Base-by-base conservation (phyloP, 2,888 invertebrate genomes). In the Trypoxylon attenuatum region DNA sequence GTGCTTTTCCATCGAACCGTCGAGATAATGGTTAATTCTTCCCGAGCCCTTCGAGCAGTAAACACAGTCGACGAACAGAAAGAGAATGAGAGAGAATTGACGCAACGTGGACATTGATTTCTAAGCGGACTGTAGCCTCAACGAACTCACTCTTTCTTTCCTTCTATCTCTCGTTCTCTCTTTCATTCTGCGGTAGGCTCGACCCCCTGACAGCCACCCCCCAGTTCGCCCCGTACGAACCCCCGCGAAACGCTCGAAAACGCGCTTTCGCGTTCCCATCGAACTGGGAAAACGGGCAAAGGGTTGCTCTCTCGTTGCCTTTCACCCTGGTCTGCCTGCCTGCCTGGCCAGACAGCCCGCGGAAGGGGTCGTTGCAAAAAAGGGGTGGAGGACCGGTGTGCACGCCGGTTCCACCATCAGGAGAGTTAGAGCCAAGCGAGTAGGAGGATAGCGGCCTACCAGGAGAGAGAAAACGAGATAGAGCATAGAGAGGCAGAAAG, bases 241-340 rank as follows among this genome's bases (percentile, higher is more conserved):
- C 65, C 63, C 56, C 55, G 69, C 60, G 71, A 59, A 71, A 66
- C 59, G 71, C 66, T 62, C 76, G 78, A 80, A 76, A 78, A 73
- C 75, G 77, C 78, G 76, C 57, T 62, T 70, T 66, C 69, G 76
- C 74, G 74, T 75, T 79, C 71, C 75, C 75, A 77, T 79, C 78
- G 73, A 80, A 77, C 75, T 71, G 71, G 79, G 77, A 80, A 75
- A 80, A 72, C 75, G 69, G 66, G 77, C 76, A 78, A 81, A 81
- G 80, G 81, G 77, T 79, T 76, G 78, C 68, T 71, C 72, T 52
- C 57, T 25, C 58, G 72, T 66, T 69, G 77, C 75, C 70, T 77
- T 79, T 79, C 75, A 75, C 58, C 60, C 51, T 27, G 55, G n/a
- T n/a, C n/a, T n/a, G n/a, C n/a, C n/a, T n/a, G n/a, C n/a, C n/a